Evolutionary conservation across 1,140 invertebrate species (phyloP).

Genomic region (Helicoverpa zea): DNA sequence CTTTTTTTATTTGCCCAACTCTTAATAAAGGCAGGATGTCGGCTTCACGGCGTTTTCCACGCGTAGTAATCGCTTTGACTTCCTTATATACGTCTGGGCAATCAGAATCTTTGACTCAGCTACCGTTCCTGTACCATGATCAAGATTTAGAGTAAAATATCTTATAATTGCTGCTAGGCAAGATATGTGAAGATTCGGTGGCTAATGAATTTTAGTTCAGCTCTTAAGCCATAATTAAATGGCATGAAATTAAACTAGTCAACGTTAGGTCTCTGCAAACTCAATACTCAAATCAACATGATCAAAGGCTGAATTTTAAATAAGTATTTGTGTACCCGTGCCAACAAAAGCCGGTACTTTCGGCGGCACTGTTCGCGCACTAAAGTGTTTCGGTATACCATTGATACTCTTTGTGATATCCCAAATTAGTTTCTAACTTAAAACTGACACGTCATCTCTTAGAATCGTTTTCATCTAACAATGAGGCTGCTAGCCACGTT

Average conservation of each 20-base stretch:
- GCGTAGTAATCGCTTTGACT: conserved; percentile 68
- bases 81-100: conserved; percentile 62
- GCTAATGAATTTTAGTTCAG: neutral
- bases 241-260: conserved; percentile 43
- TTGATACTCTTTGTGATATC: conserved; percentile 85
- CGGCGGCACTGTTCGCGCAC: conserved; percentile 73
- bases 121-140: neutral
- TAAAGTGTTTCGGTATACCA: conserved; percentile 82
- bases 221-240: neutral
- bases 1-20: conserved; percentile 79
- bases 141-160: neutral
- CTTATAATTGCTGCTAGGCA: too few species aligned
- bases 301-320: conserved; percentile 48
- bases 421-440: conserved; percentile 84
- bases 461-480: conserved; percentile 83
- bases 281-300: conserved; percentile 11
- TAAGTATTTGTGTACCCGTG: conserved; percentile 67
- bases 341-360: conserved; percentile 65
- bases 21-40: conserved; percentile 81
- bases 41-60: conserved; percentile 80
- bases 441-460: conserved; percentile 82
- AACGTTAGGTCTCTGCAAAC: conserved; percentile 39
- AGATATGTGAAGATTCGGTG: neutral
- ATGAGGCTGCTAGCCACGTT: conserved; percentile 81
- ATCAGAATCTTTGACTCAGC: conserved; percentile 58